These are phyloP conservation scores for Semicossyphus pulcher DNA, from an alignment of 2,113 vertebrate species.

Conservation along the genomic window DNA sequence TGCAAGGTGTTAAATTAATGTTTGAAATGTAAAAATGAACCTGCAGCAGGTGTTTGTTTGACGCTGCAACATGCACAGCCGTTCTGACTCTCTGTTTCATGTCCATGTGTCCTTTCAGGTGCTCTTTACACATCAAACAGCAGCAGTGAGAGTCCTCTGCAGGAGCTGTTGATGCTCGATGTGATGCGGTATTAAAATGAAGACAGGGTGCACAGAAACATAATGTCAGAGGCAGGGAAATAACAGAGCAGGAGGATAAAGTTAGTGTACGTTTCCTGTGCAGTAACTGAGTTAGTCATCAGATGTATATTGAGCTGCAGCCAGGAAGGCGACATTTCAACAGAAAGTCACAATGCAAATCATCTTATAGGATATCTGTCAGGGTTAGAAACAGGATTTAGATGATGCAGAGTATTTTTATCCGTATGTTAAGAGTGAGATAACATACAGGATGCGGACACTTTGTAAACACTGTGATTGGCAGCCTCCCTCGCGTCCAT, in stretches of 20 bases:
- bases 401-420: neutral
- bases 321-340: neutral
- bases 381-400: slow-evolving; percentile 4
- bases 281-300: neutral
- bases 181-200: slow-evolving; percentile 38
- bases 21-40: too few relatives aligned
- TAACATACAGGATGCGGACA: neutral
- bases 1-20: too few relatives aligned
- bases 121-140: slow-evolving; percentile 86
- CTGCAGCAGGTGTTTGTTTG: slow-evolving; percentile 3
- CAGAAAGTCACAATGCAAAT: slow-evolving; percentile 11
- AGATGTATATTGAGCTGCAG: neutral
- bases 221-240: slow-evolving; percentile 10
- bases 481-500: slow-evolving; percentile 23
- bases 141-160: slow-evolving; percentile 83
- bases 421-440: neutral
- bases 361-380: slow-evolving; percentile 78
- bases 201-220: slow-evolving; percentile 13
- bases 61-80: neutral
- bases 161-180: slow-evolving; percentile 76
- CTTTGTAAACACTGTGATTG: slow-evolving; percentile 10
- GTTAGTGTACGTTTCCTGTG: slow-evolving; percentile 32
- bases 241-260: neutral
- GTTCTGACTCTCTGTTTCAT: slow-evolving; percentile 17
- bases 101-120: slow-evolving; percentile 78